A percentile compares a stretch with the other conserved stretches of the same genome.
These are phyloP conservation scores for Andrena trimmerana DNA, from an alignment of 2,888 invertebrate genomes.

Conservation along the genomic window DNA sequence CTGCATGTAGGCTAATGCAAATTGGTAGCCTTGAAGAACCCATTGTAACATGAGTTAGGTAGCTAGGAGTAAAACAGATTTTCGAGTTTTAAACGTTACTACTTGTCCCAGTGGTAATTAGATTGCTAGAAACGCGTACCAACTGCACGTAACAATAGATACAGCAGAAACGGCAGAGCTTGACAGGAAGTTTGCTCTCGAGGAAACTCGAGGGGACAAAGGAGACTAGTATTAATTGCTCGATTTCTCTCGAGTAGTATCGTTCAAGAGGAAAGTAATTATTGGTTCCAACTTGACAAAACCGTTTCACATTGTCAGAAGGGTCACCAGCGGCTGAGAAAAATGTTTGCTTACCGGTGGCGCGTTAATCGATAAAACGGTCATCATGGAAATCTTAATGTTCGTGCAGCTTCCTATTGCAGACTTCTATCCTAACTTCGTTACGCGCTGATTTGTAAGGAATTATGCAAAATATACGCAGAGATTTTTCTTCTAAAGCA, in stretches of 20 bases:
- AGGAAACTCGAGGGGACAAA: slow-evolving; percentile 69
- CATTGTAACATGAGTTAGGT: slow-evolving; percentile 1
- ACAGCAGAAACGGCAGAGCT: slow-evolving; percentile 53
- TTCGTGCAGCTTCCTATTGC: neutral
- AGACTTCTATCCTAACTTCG: no score
- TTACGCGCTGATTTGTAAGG: no score
- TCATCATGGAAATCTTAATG: neutral
- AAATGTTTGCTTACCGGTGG: slow-evolving; percentile 58
- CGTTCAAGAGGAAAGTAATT: slow-evolving; percentile 67
- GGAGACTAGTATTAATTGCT: slow-evolving; percentile 72
- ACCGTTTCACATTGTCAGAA: slow-evolving; percentile 51
- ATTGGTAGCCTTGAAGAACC: no score
- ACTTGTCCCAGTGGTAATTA: slow-evolving; percentile 58
- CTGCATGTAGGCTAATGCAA: no score
- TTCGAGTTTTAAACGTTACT: slow-evolving; percentile 40
- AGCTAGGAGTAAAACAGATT: slow-evolving; percentile 38
- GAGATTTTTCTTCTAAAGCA: no score
- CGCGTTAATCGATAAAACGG: slow-evolving; percentile 42
- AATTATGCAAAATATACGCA: no score
- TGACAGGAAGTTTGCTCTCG: slow-evolving; percentile 66
- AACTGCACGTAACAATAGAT: slow-evolving; percentile 65
- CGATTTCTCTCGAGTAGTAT: slow-evolving; percentile 67
- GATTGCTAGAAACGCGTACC: slow-evolving; percentile 60
- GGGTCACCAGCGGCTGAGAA: slow-evolving; percentile 53
- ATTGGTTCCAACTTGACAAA: slow-evolving; percentile 68